Conservation (phyloP, 2,797 vertebrate genomes). For the Lindbergichthys nudifrons region DNA sequence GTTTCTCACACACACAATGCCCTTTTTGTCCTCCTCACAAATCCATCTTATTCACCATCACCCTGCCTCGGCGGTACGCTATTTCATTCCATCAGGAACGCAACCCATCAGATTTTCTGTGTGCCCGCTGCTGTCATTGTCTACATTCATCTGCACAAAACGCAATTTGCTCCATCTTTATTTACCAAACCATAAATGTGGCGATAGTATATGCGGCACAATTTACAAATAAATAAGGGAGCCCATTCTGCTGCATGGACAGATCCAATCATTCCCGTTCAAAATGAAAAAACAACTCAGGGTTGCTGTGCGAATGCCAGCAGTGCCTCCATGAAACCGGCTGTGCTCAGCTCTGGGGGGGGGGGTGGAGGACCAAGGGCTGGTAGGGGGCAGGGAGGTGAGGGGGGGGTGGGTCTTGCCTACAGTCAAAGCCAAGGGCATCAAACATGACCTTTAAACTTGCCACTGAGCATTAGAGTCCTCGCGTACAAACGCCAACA, state of each 20-base stretch:
- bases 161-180: slow-evolving; percentile 44
- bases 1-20: slow-evolving; percentile 16
- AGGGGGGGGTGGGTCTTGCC: slow-evolving; percentile 33
- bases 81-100: slow-evolving; percentile 52
- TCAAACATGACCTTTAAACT: slow-evolving; percentile 66
- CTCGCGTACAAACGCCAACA: slow-evolving; percentile 33
- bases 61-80: slow-evolving; percentile 35
- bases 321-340: slow-evolving; percentile 17
- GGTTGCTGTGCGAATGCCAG: slow-evolving; percentile 34
- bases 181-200: slow-evolving; percentile 49
- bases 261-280: slow-evolving; percentile 38
- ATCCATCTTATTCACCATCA: slow-evolving; percentile 37
- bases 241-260: slow-evolving; percentile 33
- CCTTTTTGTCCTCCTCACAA: slow-evolving; percentile 25
- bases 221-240: slow-evolving; percentile 52
- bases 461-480: slow-evolving; percentile 69
- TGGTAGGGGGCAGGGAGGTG: background rate
- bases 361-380: slow-evolving; percentile 28
- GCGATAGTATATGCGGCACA: slow-evolving; percentile 19
- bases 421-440: slow-evolving; percentile 39
- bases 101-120: slow-evolving; percentile 21
- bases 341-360: slow-evolving; percentile 46
- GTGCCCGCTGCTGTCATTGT: slow-evolving; percentile 43
- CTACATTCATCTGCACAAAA: slow-evolving; percentile 56
- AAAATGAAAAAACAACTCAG: slow-evolving; percentile 35